Evolutionary conservation across 1,140 invertebrate species (phyloP).

Genomic region (Macrobrachium rosenbergii): DNA sequence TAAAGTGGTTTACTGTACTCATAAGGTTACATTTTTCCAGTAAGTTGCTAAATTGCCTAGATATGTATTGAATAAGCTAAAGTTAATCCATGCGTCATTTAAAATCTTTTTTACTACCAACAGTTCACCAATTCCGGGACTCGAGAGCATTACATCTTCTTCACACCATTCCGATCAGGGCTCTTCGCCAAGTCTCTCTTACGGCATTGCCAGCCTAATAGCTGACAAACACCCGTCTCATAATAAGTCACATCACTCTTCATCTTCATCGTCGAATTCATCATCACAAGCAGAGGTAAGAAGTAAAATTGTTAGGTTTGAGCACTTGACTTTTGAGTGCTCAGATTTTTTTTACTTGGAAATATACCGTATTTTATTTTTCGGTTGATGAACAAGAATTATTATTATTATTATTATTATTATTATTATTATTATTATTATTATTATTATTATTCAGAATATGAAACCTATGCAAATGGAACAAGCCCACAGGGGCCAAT

Average conservation of each 20-base stretch:
- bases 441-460: too few species aligned
- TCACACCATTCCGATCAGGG: conserved; percentile 48
- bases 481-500: too few species aligned
- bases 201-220: conserved; percentile 66
- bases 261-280: conserved; percentile 36
- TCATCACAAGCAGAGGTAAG: conserved; percentile 60
- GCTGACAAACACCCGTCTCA: conserved; percentile 62
- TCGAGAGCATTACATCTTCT: conserved; percentile 30
- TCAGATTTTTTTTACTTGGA: too few species aligned
- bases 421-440: too few species aligned
- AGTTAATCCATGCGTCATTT: too few species aligned
- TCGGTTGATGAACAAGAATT: too few species aligned
- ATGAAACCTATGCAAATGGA: too few species aligned
- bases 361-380: neutral
- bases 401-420: too few species aligned
- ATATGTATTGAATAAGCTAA: too few species aligned
- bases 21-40: too few species aligned
- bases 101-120: neutral
- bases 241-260: conserved; percentile 31
- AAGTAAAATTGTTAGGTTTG: neutral
- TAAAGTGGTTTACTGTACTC: too few species aligned
- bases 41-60: too few species aligned
- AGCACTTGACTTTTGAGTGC: neutral
- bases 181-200: conserved; percentile 53
- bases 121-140: conserved; percentile 24